These are phyloP conservation scores for Bombus soroeensis DNA, from an alignment of 1,140 invertebrate genomes.

Conservation along the genomic window DNA sequence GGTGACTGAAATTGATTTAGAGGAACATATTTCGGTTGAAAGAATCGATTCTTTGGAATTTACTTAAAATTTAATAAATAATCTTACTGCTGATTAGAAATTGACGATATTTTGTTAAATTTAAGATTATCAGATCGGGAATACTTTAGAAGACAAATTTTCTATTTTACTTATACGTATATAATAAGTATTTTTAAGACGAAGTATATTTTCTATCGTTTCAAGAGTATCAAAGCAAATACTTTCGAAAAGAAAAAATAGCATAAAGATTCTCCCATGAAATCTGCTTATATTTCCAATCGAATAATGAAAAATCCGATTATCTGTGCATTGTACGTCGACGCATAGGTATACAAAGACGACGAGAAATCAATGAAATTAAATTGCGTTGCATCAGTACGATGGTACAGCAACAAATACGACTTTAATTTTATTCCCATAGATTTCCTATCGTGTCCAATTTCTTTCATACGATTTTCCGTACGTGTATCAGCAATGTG, in stretches of 20 bases:
- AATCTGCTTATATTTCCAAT: not conserved
- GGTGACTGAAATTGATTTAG: not conserved
- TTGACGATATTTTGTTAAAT: not conserved
- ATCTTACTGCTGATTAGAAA: too few relatives aligned
- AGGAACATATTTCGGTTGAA: not conserved
- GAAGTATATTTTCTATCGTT: too few relatives aligned
- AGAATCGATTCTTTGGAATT: not conserved
- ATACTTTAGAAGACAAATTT: too few relatives aligned
- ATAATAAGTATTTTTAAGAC: too few relatives aligned
- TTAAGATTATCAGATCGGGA: not conserved
- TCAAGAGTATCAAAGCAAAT: too few relatives aligned
- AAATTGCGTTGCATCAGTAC: not conserved
- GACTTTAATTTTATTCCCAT: not conserved
- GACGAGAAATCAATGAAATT: not conserved
- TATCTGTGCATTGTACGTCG: not conserved
- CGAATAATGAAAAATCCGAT: not conserved
- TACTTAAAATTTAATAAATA: not conserved
- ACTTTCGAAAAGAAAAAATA: not conserved
- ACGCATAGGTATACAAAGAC: not conserved
- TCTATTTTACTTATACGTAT: too few relatives aligned
- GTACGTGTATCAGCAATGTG: not conserved
- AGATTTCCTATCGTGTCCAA: not conserved
- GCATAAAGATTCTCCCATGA: not conserved
- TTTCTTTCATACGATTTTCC: not conserved
- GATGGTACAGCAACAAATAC: not conserved